phyloP scores from a whole-genome alignment of 2,888 invertebrate species.

The Perizoma flavofasciatum region DNA sequence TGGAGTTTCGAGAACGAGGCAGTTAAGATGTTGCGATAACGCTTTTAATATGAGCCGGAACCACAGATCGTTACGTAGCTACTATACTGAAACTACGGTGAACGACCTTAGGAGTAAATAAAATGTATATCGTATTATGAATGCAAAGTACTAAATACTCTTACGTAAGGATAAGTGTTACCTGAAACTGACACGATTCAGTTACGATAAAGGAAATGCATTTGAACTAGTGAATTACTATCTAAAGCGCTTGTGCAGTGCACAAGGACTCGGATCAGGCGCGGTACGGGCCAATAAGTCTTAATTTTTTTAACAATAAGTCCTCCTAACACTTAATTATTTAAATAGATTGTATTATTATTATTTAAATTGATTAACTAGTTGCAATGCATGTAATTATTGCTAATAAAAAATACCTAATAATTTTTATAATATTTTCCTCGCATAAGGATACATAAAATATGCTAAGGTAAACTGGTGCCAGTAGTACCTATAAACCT shows the following conservation, averaged over 20 bases:
- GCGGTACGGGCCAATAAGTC: too few relatives aligned
- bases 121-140: slow-evolving; percentile 22
- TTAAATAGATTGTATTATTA: too few relatives aligned
- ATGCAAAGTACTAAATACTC: slow-evolving; percentile 22
- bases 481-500: too few relatives aligned
- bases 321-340: too few relatives aligned
- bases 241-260: neutral
- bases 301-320: too few relatives aligned
- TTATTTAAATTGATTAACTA: too few relatives aligned
- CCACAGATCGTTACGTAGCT: slow-evolving; percentile 40
- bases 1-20: slow-evolving; percentile 78
- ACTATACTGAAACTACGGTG: slow-evolving; percentile 14
- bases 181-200: slow-evolving; percentile 14
- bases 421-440: too few relatives aligned
- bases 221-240: neutral
- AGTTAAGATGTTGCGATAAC: slow-evolving; percentile 81
- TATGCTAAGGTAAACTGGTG: too few relatives aligned
- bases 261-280: neutral
- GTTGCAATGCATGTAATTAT: too few relatives aligned
- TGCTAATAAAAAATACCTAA: too few relatives aligned
- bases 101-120: slow-evolving; percentile 19
- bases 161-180: slow-evolving; percentile 11
- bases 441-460: too few relatives aligned
- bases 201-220: slow-evolving; percentile 9
- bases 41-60: slow-evolving; percentile 82